A percentile compares a stretch with the other conserved stretches of the same genome.
Evolutionary conservation across 2,113 vertebrate species (phyloP).

Genomic region (Sander vitreus): DNA sequence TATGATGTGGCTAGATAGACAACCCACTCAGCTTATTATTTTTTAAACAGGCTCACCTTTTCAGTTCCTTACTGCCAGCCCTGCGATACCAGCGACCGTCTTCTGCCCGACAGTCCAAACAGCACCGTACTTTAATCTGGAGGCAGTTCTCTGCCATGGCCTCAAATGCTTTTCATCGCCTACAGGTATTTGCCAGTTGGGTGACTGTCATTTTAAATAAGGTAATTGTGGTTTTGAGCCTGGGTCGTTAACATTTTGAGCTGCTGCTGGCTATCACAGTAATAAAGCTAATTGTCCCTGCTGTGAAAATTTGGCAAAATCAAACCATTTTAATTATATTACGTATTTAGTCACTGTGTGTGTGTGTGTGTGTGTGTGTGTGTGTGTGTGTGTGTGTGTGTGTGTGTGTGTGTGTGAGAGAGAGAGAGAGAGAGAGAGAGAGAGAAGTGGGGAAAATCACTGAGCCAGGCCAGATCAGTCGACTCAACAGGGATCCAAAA

Average conservation of each 20-base stretch:
- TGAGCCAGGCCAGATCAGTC: background rate
- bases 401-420: conserved; percentile 12
- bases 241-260: conserved; percentile 50
- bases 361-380: background rate
- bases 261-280: conserved; percentile 6
- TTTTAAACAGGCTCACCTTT: conserved; percentile 38
- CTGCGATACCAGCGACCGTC: background rate
- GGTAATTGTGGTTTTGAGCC: conserved; percentile 59
- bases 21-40: conserved; percentile 43
- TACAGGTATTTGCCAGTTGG: conserved; percentile 40
- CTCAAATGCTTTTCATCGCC: conserved; percentile 34
- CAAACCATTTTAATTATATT: conserved; percentile 52
- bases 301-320: conserved; percentile 47
- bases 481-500: background rate
- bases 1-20: background rate
- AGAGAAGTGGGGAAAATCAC: conserved; percentile 17
- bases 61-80: background rate
- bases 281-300: conserved; percentile 55
- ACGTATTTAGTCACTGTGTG: conserved; percentile 25
- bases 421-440: conserved; percentile 11
- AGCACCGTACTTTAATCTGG: background rate
- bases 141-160: background rate
- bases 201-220: conserved; percentile 43
- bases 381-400: background rate
- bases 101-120: background rate